These are phyloP conservation scores for Tetramorium alpestre DNA, from an alignment of 1,140 invertebrate species.

Conservation along the genomic window DNA sequence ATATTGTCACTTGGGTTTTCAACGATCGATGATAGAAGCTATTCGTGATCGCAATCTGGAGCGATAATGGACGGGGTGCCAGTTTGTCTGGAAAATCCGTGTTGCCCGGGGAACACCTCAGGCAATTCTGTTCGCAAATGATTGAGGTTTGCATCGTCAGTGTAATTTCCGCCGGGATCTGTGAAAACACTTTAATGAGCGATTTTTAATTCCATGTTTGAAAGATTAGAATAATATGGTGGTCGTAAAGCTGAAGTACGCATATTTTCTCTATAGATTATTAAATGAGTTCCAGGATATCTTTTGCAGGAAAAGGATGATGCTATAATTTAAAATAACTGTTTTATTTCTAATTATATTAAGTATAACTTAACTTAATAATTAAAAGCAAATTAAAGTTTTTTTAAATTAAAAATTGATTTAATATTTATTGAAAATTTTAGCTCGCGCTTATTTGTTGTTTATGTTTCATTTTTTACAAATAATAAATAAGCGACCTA, in stretches of 20 bases:
- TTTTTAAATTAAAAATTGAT: neutral
- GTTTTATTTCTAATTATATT: neutral
- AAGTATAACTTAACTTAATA: neutral
- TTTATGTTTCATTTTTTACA: neutral
- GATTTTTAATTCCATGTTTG: constrained; percentile 28
- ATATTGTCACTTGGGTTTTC: neutral
- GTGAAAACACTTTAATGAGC: neutral
- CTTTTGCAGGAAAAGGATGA: neutral
- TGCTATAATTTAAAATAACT: neutral
- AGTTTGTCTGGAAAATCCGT: constrained; percentile 46
- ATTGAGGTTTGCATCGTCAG: constrained; percentile 2
- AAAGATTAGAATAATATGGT: neutral
- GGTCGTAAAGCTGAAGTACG: neutral
- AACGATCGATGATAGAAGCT: constrained; percentile 24
- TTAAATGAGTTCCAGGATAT: neutral
- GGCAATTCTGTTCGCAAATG: constrained; percentile 14
- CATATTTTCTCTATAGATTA: neutral
- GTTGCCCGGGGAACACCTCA: neutral
- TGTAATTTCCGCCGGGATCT: constrained; percentile 8
- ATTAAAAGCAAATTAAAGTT: neutral
- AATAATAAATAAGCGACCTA: neutral
- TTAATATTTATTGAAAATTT: neutral
- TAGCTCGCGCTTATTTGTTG: neutral
- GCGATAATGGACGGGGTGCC: constrained; percentile 6
- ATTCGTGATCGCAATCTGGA: constrained; percentile 22